Base-by-base conservation (phyloP, 92 coral and sea anemone genomes). In the Heliopora coerulea region DNA sequence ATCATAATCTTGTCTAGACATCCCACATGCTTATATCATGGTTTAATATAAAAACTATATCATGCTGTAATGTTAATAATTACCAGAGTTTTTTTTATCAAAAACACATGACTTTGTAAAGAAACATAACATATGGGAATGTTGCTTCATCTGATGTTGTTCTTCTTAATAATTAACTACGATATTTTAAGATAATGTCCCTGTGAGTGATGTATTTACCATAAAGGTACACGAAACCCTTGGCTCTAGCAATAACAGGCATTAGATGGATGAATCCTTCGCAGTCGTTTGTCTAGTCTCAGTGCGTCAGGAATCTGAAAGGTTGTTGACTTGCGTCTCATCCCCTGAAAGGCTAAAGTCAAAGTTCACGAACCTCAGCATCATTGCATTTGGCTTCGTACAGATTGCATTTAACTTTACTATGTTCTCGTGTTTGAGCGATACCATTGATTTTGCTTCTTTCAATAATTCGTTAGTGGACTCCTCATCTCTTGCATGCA, bases 301-400 rank as follows among this genome's bases (percentile, higher is more conserved):
- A 28, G 27, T 63, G 70, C 27, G 70, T 63, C 27, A 63, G 29
- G 48, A 63, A 63, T 40, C 70, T 18, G 50, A 34, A 63, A 63
- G 70, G 28, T 37, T 63, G 23, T 59, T 59, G 37, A 59, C 65
- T 25, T 59, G 65, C 20, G 65, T 25, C 65, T 59, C 65, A 59
- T 59, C 65, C 25, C 82, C 82, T 50, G 65, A 82, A 44, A 62
- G 77, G 17, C 18, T 52, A 65, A 82, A 75, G 69, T 82, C 82
- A 28, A 75, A 82, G 61, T 58, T 64, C 54, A 74, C 86, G 13
- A 64, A 75, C 28, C 75, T 78, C 82, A 75, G 68, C 78, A 82
- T 82, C 46, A 80, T 72, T 42, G 82, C 72, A 35, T 54, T 26
- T 17, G 86, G 82, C 18, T 56, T 74, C 39, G 80, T 33, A 73